Evolutionary conservation across 35 echinoderm and acorn worm species (phyloP).

Genomic region (Heliocidaris tuberculata): DNA sequence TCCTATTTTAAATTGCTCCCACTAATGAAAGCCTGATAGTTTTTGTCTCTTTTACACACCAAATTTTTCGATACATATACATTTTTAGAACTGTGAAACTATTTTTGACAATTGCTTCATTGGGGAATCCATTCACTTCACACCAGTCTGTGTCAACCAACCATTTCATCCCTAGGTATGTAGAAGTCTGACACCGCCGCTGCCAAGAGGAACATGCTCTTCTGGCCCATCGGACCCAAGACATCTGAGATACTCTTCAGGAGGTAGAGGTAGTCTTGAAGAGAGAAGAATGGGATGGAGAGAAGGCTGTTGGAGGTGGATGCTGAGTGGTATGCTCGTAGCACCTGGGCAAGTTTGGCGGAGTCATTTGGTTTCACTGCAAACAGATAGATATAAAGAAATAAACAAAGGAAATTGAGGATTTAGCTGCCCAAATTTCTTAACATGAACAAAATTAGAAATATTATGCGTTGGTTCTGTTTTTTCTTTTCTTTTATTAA

Average conservation of each 20-base stretch:
- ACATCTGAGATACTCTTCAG: conserved; percentile 61
- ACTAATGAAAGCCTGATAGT: no score
- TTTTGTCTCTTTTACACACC: no score
- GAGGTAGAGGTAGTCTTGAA: conserved; percentile 82
- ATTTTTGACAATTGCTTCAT: no score
- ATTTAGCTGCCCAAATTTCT: background rate
- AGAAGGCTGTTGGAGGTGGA: conserved; percentile 51
- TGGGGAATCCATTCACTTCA: no score
- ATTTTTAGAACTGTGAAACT: no score
- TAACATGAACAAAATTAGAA: background rate
- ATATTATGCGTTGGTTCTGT: no score
- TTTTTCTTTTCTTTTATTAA: no score
- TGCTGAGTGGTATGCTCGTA: conserved; percentile 66
- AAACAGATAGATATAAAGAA: background rate
- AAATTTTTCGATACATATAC: no score
- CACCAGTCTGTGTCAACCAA: conserved; percentile 44
- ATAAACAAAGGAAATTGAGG: background rate
- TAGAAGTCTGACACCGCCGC: conserved; percentile 98
- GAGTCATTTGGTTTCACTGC: conserved; percentile 61
- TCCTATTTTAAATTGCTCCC: no score
- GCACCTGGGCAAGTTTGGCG: conserved; percentile 53
- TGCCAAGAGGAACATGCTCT: conserved; percentile 84
- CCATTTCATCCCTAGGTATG: conserved; percentile 82
- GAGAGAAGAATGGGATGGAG: conserved; percentile 55
- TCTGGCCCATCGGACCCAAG: conserved; percentile 53